Evolutionary conservation across 2,888 invertebrate genomes (phyloP).

Genomic region (Ormyrus rosae): DNA sequence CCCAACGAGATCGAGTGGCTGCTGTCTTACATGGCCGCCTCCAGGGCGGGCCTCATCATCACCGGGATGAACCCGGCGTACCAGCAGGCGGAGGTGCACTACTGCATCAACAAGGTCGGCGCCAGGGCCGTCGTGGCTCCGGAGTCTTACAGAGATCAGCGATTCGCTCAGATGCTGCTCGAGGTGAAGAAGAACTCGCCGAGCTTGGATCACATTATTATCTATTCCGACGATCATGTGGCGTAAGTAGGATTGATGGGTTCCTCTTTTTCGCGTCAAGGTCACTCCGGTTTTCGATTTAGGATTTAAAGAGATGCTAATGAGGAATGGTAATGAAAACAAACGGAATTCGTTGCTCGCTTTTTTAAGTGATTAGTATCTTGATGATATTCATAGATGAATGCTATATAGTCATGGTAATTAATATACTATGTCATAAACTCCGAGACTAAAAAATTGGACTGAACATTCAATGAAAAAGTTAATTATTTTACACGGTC

Average conservation of each 20-base stretch:
- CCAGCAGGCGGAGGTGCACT: conserved; percentile 82
- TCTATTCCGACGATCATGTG: conserved; percentile 65
- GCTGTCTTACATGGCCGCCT: conserved; percentile 82
- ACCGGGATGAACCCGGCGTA: conserved; percentile 89
- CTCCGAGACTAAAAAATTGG: no score
- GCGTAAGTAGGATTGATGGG: conserved; percentile 61
- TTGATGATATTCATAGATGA: no score
- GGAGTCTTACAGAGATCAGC: conserved; percentile 80
- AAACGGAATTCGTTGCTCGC: no score
- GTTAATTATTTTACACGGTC: no score
- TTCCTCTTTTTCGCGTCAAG: no score
- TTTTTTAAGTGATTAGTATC: no score
- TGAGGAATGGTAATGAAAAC: no score
- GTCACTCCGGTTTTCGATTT: no score
- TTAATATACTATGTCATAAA: no score
- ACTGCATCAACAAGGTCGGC: conserved; percentile 84
- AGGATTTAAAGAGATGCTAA: no score
- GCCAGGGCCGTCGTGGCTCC: conserved; percentile 83
- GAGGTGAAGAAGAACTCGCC: conserved; percentile 78
- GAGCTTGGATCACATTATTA: conserved; percentile 75
- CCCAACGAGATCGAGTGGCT: conserved; percentile 89
- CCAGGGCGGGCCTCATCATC: conserved; percentile 84
- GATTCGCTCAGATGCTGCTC: conserved; percentile 82
- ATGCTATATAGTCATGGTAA: no score
- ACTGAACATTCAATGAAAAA: no score